Evolutionary conservation across 2,113 vertebrate genomes (phyloP).

Genomic region (Anoura caudifer): DNA sequence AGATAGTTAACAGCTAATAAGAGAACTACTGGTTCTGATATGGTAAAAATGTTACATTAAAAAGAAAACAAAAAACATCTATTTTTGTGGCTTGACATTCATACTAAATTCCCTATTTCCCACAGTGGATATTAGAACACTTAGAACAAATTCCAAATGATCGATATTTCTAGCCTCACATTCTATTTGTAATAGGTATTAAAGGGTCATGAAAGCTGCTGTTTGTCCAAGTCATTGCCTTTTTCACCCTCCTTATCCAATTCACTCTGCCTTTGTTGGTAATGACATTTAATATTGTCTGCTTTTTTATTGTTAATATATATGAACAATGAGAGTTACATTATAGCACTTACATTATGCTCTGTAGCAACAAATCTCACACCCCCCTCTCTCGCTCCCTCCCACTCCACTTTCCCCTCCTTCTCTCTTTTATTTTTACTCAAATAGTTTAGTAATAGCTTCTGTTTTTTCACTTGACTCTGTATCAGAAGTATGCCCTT

Average conservation of each 20-base stretch:
- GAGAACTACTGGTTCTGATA: background rate
- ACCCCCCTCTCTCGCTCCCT: background rate
- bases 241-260: background rate
- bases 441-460: background rate
- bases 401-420: too few species aligned
- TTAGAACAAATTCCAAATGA: constrained; percentile 61
- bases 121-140: constrained; percentile 14
- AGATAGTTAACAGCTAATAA: background rate
- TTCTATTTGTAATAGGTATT: constrained; percentile 33
- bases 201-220: constrained; percentile 52
- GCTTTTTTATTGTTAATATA: background rate
- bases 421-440: background rate
- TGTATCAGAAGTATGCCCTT: background rate
- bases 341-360: background rate
- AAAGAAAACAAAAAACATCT: constrained; percentile 24
- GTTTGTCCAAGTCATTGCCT: background rate
- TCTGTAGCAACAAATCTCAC: background rate
- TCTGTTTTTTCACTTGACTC: background rate
- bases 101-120: constrained; percentile 48
- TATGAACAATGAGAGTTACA: too few species aligned
- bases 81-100: constrained; percentile 33
- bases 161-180: constrained; percentile 1
- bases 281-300: background rate
- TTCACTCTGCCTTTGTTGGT: background rate
- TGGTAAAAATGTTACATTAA: background rate